These are phyloP conservation scores for Camponotus floridanus DNA, from an alignment of 1,140 invertebrate genomes.

Conservation along the genomic window DNA sequence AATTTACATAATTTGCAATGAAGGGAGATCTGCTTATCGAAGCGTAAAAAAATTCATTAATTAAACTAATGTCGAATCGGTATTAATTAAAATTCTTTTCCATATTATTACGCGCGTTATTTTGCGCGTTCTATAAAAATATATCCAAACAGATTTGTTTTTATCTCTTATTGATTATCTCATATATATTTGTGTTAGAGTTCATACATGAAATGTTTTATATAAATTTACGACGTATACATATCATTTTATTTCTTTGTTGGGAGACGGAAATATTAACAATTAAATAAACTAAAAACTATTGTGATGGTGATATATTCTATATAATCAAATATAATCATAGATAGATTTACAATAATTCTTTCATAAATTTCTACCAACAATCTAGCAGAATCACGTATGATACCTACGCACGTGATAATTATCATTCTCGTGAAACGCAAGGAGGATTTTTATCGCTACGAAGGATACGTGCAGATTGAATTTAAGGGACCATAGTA, in stretches of 20 bases:
- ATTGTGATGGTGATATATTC: not conserved
- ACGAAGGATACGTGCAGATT: constrained; percentile 13
- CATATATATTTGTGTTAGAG: not conserved
- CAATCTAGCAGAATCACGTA: not conserved
- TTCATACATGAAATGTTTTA: not conserved
- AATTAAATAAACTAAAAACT: not conserved
- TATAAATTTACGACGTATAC: not conserved
- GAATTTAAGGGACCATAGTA: not conserved
- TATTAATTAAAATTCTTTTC: constrained; percentile 39
- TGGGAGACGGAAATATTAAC: not conserved
- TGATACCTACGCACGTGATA: constrained; percentile 35
- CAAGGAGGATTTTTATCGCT: constrained; percentile 5
- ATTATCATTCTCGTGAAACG: not conserved
- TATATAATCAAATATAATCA: not conserved
- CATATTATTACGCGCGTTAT: not conserved
- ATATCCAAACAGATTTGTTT: constrained; percentile 1
- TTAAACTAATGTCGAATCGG: constrained; percentile 4
- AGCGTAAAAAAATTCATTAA: constrained; percentile 37
- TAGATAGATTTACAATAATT: not conserved
- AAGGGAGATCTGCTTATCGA: constrained; percentile 13
- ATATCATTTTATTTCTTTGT: not conserved
- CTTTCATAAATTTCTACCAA: constrained; percentile 19
- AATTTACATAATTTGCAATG: constrained; percentile 13
- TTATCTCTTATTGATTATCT: not conserved
- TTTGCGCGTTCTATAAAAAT: not conserved